Evolutionary conservation across 53 echinoderm and acorn worm genomes (phyloP).

Genomic region (Zoroaster sp.): DNA sequence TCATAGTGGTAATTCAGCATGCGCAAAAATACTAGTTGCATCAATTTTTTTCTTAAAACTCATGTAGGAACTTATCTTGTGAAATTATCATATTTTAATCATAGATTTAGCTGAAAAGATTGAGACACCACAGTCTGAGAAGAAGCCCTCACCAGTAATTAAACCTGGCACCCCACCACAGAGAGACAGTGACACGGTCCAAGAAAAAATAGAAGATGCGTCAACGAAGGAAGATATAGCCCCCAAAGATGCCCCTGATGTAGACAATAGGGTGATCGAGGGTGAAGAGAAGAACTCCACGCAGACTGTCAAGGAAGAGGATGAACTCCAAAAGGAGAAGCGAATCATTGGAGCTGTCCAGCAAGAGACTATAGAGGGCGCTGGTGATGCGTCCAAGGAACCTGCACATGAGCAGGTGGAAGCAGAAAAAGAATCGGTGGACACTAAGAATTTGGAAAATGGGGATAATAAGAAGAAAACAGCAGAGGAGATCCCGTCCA

Average conservation of each 20-base stretch:
- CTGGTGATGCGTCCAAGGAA: conserved; percentile 44
- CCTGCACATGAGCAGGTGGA: conserved; percentile 44
- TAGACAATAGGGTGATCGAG: conserved; percentile 30
- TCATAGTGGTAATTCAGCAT: too few relatives aligned
- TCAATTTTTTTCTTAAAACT: too few relatives aligned
- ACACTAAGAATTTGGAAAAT: conserved; percentile 31
- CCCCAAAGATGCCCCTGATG: not conserved
- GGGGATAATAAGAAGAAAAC: not conserved
- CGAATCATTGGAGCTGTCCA: not conserved
- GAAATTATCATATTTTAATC: too few relatives aligned
- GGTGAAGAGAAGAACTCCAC: not conserved
- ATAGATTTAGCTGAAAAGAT: conserved; percentile 45
- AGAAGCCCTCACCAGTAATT: conserved; percentile 10
- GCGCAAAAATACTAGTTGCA: too few relatives aligned
- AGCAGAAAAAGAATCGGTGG: conserved; percentile 29
- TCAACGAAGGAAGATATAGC: not conserved
- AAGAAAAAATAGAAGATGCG: conserved; percentile 7
- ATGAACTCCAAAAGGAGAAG: conserved; percentile 27
- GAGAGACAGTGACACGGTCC: conserved; percentile 28
- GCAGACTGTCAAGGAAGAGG: not conserved
- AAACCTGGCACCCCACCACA: conserved; percentile 42
- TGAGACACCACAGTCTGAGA: not conserved
- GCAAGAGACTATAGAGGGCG: conserved; percentile 1
- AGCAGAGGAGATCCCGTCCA: conserved; percentile 55
- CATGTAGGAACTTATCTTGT: too few relatives aligned